Conservation (phyloP, 2,797 vertebrate genomes). For the Girardinus metallicus region DNA sequence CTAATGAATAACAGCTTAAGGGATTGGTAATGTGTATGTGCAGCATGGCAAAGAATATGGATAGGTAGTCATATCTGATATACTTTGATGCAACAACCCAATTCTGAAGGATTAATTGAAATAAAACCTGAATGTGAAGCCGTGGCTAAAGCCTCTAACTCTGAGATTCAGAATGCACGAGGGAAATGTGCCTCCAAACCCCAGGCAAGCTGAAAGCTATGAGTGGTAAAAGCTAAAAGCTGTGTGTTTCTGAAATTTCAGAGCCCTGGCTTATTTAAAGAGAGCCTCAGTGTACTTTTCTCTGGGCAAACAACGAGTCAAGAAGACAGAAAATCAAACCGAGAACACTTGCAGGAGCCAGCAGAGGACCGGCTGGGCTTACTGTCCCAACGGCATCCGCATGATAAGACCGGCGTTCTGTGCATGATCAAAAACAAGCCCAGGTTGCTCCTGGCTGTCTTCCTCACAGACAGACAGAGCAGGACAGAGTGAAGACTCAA, state of each 20-base stretch:
- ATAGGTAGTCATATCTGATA: constrained; percentile 45
- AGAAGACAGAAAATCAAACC: constrained; percentile 51
- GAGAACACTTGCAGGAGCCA: constrained; percentile 29
- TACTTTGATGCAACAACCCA: constrained; percentile 40
- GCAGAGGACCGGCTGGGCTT: constrained; percentile 40
- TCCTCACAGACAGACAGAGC: constrained; percentile 8
- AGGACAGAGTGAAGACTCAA: neutral
- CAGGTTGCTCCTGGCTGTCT: constrained; percentile 36
- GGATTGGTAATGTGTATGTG: constrained; percentile 52
- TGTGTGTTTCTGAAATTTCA: constrained; percentile 28
- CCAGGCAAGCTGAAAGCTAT: neutral
- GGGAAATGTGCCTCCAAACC: constrained; percentile 18
- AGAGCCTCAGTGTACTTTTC: constrained; percentile 24
- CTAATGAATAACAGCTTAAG: constrained; percentile 84
- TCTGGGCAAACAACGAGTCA: constrained; percentile 32
- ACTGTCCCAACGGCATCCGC: constrained; percentile 43
- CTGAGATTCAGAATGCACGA: neutral
- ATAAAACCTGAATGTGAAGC: constrained; percentile 31
- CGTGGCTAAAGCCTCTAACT: constrained; percentile 20
- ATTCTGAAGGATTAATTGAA: constrained; percentile 63
- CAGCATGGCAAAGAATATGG: constrained; percentile 52
- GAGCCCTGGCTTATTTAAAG: constrained; percentile 33
- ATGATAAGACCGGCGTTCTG: constrained; percentile 46
- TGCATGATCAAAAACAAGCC: constrained; percentile 53
- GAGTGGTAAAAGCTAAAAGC: constrained; percentile 10